A percentile compares a stretch with the other conserved stretches of the same genome.
These are phyloP conservation scores for Apistogramma diplotaenia DNA, from an alignment of 2,113 vertebrate genomes.

Conservation along the genomic window DNA sequence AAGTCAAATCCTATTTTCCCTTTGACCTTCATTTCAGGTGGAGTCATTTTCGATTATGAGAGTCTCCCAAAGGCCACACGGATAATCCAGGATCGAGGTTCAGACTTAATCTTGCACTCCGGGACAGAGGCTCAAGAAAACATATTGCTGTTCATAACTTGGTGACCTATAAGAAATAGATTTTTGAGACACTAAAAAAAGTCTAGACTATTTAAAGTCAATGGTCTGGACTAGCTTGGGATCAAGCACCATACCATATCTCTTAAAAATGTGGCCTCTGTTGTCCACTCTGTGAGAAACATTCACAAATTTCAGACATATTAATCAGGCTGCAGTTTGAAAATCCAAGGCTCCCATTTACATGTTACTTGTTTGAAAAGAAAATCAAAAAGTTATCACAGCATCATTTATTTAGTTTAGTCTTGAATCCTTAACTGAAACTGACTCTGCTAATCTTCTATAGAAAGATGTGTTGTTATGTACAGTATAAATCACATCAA, in stretches of 20 bases:
- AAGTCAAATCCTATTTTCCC: constrained; percentile 31
- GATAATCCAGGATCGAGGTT: constrained; percentile 67
- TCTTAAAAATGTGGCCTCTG: neutral
- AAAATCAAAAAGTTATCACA: neutral
- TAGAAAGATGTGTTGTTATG: neutral
- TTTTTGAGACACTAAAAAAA: neutral
- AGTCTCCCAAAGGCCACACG: constrained; percentile 41
- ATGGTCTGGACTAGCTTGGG: neutral
- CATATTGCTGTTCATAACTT: constrained; percentile 31
- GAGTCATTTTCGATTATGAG: constrained; percentile 41
- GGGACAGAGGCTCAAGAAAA: constrained; percentile 56
- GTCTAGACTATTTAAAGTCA: neutral
- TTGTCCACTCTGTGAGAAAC: neutral
- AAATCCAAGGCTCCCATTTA: neutral
- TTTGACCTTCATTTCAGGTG: constrained; percentile 63
- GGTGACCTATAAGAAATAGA: constrained; percentile 31
- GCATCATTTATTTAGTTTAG: neutral
- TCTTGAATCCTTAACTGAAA: neutral
- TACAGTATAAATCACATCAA: neutral
- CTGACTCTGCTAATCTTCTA: neutral
- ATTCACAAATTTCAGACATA: neutral
- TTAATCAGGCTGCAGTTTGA: neutral
- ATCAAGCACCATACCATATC: neutral
- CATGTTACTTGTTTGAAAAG: neutral
- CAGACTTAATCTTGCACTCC: constrained; percentile 52